These are phyloP conservation scores for Nothobranchius furzeri DNA, from an alignment of 2,113 vertebrate genomes.

Conservation along the genomic window DNA sequence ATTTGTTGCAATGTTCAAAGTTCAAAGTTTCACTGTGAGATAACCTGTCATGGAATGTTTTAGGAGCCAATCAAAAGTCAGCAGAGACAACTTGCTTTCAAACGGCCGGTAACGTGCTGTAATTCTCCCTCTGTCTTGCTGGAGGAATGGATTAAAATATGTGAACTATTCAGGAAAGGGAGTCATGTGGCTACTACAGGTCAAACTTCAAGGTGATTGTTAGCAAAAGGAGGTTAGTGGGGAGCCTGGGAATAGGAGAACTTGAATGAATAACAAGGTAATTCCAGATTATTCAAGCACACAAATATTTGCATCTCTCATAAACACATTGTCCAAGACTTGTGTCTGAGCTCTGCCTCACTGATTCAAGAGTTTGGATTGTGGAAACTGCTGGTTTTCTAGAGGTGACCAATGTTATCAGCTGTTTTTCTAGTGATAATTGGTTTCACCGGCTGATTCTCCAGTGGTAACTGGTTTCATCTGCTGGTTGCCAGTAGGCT, in stretches of 20 bases:
- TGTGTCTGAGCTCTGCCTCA: background rate
- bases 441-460: too few species aligned
- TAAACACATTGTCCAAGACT: background rate
- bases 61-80: slow-evolving; percentile 14
- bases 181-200: background rate
- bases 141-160: background rate
- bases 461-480: too few species aligned
- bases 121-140: background rate
- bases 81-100: background rate
- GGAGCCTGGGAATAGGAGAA: background rate
- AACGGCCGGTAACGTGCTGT: background rate
- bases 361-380: too few species aligned
- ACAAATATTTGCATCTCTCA: background rate
- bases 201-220: background rate
- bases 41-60: slow-evolving; percentile 20
- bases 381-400: too few species aligned
- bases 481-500: too few species aligned
- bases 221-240: background rate
- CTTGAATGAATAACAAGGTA: background rate
- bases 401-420: too few species aligned
- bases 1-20: slow-evolving; percentile 22
- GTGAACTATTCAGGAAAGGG: background rate
- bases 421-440: too few species aligned
- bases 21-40: slow-evolving; percentile 14
- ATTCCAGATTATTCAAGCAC: background rate